Percentiles rank a stretch among this genome's conserved stretches.
Evolutionary conservation across 2,797 vertebrate species (phyloP).

Genomic region (Tympanoctomys barrerae): DNA sequence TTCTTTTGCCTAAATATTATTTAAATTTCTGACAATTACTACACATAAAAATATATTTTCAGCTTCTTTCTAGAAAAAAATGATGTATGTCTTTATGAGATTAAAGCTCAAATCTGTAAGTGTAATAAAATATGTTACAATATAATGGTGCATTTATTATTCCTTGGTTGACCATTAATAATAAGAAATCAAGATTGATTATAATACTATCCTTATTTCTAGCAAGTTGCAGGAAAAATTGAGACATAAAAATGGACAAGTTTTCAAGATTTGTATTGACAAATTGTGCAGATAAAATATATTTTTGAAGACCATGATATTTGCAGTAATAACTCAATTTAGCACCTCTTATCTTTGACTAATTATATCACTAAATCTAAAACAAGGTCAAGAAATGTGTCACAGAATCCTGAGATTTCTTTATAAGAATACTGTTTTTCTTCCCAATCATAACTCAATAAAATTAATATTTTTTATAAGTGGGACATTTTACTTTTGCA

Average conservation of each 20-base stretch:
- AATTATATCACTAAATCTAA: neutral
- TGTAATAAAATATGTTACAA: conserved; percentile 10
- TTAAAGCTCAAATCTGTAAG: conserved; percentile 11
- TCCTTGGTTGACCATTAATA: neutral
- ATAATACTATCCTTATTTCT: neutral
- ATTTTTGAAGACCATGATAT: neutral
- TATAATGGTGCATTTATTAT: neutral
- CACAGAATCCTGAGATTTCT: neutral
- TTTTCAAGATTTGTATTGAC: neutral
- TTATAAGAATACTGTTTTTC: neutral
- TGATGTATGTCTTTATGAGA: neutral
- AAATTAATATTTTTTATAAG: neutral
- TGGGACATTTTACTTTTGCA: neutral
- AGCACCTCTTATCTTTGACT: neutral
- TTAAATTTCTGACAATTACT: conserved; percentile 65
- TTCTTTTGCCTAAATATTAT: conserved; percentile 72
- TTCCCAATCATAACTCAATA: neutral
- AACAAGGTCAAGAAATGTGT: neutral
- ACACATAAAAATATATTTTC: conserved; percentile 54
- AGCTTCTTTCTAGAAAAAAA: conserved; percentile 63
- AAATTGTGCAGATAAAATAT: neutral
- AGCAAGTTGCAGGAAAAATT: neutral
- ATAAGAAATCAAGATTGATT: conserved; percentile 18
- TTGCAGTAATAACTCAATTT: neutral
- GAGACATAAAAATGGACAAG: neutral